These are phyloP conservation scores for Apodemia mormo DNA, from an alignment of 2,888 invertebrate genomes.

Conservation along the genomic window DNA sequence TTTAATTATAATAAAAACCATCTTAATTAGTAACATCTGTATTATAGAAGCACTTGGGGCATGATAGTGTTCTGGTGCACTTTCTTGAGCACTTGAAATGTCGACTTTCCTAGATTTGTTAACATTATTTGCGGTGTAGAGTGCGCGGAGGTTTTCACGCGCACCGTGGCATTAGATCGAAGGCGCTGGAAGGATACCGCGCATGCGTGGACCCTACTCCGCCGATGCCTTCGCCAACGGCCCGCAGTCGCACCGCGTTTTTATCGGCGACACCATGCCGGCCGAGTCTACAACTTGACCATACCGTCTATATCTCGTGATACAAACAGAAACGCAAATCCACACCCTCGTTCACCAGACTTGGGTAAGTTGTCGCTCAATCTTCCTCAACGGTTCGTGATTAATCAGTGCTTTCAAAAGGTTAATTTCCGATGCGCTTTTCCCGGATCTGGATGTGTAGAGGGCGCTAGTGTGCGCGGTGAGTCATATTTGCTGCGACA, in stretches of 20 bases:
- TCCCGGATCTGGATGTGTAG: conserved; percentile 51
- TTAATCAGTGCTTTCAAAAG: conserved; percentile 49
- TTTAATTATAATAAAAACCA: conserved; percentile 26
- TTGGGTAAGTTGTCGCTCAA: conserved; percentile 65
- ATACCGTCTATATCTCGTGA: conserved; percentile 65
- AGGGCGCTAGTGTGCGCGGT: conserved; percentile 68
- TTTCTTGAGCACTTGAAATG: conserved; percentile 53
- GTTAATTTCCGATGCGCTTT: conserved; percentile 54
- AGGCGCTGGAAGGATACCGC: conserved; percentile 57
- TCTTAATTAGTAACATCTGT: conserved; percentile 46
- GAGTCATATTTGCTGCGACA: conserved; percentile 77
- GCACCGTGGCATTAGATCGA: conserved; percentile 73
- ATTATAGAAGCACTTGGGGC: background rate
- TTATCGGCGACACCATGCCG: conserved; percentile 71
- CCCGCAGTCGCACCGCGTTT: conserved; percentile 75
- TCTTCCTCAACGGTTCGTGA: conserved; percentile 43
- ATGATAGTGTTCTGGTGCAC: conserved; percentile 46
- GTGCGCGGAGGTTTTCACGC: conserved; percentile 61
- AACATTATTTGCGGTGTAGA: conserved; percentile 71
- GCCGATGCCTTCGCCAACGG: conserved; percentile 55
- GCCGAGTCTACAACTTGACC: conserved; percentile 69
- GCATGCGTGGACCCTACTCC: conserved; percentile 59
- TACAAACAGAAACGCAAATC: conserved; percentile 53
- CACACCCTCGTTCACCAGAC: conserved; percentile 51
- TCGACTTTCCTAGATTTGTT: conserved; percentile 61